Conservation (phyloP, 2,888 invertebrate species). For the Lithophane leautieri region DNA sequence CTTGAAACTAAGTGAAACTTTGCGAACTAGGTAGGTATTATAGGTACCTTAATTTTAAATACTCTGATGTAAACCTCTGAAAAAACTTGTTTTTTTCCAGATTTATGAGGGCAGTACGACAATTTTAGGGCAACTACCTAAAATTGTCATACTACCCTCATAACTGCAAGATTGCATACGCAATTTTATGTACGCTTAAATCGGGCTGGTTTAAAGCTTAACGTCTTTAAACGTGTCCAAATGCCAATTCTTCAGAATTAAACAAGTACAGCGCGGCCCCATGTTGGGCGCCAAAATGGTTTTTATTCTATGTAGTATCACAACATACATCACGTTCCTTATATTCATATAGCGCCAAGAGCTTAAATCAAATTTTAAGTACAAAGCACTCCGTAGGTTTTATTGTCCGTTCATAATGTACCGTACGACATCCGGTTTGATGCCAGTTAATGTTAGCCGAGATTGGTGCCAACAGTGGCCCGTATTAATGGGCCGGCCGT, state of each 20-base stretch:
- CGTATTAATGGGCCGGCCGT: conserved; percentile 82
- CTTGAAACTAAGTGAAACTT: background rate
- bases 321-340: conserved; percentile 60
- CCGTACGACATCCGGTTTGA: conserved; percentile 87
- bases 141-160: conserved; percentile 1
- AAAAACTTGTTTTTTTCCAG: background rate
- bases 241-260: conserved; percentile 51
- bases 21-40: too few species aligned
- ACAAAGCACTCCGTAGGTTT: conserved; percentile 79
- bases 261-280: conserved; percentile 56
- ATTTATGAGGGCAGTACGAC: background rate
- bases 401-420: conserved; percentile 87
- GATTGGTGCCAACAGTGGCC: conserved; percentile 83
- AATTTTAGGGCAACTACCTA: too few species aligned
- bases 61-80: background rate
- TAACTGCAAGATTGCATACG: background rate
- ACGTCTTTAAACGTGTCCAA: conserved; percentile 17
- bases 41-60: background rate
- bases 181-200: conserved; percentile 3
- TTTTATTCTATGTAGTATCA: conserved; percentile 33
- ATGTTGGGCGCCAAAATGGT: conserved; percentile 77
- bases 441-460: conserved; percentile 84
- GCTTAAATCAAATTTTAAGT: conserved; percentile 78
- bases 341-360: conserved; percentile 70
- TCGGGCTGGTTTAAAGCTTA: background rate